These are phyloP conservation scores for Drosophila koepferae DNA, from an alignment of 2,888 invertebrate species.

Conservation along the genomic window DNA sequence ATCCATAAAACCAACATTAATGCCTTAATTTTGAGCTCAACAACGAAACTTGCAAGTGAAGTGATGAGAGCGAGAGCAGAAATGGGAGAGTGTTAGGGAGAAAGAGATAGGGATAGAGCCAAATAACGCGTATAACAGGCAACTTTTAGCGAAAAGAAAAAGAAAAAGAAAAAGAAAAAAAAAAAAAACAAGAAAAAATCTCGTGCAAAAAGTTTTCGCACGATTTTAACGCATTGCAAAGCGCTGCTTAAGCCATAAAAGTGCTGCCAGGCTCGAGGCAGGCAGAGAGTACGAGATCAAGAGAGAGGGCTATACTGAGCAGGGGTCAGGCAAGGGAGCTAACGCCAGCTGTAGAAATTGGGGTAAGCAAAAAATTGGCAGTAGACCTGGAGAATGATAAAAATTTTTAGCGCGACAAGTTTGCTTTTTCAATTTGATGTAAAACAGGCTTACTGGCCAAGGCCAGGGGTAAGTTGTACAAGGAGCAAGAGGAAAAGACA, in stretches of 20 bases:
- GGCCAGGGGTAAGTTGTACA: not conserved
- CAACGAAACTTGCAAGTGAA: slow-evolving; percentile 59
- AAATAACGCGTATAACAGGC: slow-evolving; percentile 27
- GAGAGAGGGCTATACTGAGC: not conserved
- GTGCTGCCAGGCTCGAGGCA: slow-evolving; percentile 18
- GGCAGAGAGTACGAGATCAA: not conserved
- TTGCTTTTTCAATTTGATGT: slow-evolving; percentile 72
- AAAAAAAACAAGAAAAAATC: slow-evolving; percentile 46
- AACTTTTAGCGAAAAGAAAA: slow-evolving; percentile 34
- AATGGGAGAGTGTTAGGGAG: not conserved
- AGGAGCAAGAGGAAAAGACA: not conserved
- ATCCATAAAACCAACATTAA: slow-evolving; percentile 79
- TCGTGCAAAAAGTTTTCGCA: slow-evolving; percentile 63
- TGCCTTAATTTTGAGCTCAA: slow-evolving; percentile 72
- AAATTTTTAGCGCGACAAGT: slow-evolving; percentile 71
- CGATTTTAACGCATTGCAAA: slow-evolving; percentile 69
- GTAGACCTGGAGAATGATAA: slow-evolving; percentile 70
- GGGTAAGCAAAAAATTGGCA: slow-evolving; percentile 65
- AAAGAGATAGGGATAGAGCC: not conserved
- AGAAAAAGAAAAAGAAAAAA: slow-evolving; percentile 5
- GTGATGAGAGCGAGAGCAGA: slow-evolving; percentile 10
- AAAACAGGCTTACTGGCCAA: slow-evolving; percentile 35
- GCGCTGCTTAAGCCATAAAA: slow-evolving; percentile 65
- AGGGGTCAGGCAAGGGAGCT: slow-evolving; percentile 14
- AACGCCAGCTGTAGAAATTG: slow-evolving; percentile 49